Evolutionary conservation across 2,113 vertebrate genomes (phyloP), one percentile per base, ranked within the genome.

Genomic region (Phrynosoma platyrhinos): DNA sequence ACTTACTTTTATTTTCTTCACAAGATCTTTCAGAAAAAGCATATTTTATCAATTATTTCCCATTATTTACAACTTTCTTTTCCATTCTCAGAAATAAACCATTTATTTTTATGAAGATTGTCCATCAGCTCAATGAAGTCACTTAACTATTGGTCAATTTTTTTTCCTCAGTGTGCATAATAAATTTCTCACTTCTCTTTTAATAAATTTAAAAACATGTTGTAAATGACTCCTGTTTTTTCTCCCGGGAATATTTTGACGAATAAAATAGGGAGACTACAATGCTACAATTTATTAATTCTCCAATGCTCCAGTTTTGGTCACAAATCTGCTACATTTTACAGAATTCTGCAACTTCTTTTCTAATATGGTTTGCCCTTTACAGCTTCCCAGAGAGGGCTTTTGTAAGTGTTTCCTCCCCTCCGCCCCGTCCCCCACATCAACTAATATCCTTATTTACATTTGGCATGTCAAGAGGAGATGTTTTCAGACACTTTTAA

Each of bases 361-460:
- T 85, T 42, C 52, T 42, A 66, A 86, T n/a, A n/a, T n/a, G 1
- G n/a, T 25, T 47, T 74, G 36, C 40, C 69, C 32, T 62, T 64
- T 76, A 82, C 64, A 16, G 20, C 23, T 62, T 75, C 78, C 58
- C 79, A 66, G 21, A 72, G 27, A 76, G 12, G 79, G 53, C 69
- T 87, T 75, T 77, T 9, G 42, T 32, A 75, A 71, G 66, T 82
- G 64, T 76, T 47, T 74, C 82, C 81, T 82, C 79, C 42, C 42
- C 42, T n/a, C n/a, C n/a, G n/a, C n/a, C n/a, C n/a, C n/a, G n/a
- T n/a, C n/a, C n/a, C n/a, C n/a, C n/a, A n/a, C 86, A 82, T 87
- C 79, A 87, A 52, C 86, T 82, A 82, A 87, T 64, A 82, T 75
- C 58, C 79, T 76, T 83, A 52, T 88, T 83, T 78, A 88, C n/a